Conservation (phyloP, 2,113 vertebrate species). For the Candoia aspera region DNA sequence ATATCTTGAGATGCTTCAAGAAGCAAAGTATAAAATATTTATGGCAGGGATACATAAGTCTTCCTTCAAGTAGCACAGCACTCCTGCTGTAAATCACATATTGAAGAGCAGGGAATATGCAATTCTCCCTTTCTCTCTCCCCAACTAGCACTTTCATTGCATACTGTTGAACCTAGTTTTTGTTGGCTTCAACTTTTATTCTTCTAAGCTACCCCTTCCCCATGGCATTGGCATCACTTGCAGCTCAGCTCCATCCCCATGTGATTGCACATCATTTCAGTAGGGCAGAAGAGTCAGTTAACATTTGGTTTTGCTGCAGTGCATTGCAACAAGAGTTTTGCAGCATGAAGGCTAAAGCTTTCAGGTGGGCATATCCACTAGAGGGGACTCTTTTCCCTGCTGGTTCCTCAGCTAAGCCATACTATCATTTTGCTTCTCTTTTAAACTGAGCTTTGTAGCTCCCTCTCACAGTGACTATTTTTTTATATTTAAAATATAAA, state of each 20-base stretch:
- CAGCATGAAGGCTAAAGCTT: background rate
- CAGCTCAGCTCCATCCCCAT: background rate
- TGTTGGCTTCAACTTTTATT: background rate
- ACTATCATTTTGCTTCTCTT: background rate
- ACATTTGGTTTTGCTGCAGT: background rate
- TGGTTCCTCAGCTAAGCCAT: background rate
- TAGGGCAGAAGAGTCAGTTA: background rate
- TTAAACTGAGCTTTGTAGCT: background rate
- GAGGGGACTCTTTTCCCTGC: background rate
- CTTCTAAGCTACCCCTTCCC: background rate
- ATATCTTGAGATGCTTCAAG: background rate
- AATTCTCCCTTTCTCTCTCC: background rate
- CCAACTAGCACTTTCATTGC: background rate
- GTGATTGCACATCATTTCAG: background rate
- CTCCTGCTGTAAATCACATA: background rate
- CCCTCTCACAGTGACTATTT: background rate
- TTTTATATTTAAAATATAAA: too few relatives aligned
- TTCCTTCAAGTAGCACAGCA: background rate
- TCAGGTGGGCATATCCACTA: background rate
- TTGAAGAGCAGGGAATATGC: background rate
- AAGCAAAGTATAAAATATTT: background rate
- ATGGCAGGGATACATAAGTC: background rate
- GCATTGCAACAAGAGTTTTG: background rate
- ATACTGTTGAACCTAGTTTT: background rate
- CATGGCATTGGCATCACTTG: background rate